Conservation (phyloP, 2,797 vertebrate genomes). For the Sebastolobus altivelis region DNA sequence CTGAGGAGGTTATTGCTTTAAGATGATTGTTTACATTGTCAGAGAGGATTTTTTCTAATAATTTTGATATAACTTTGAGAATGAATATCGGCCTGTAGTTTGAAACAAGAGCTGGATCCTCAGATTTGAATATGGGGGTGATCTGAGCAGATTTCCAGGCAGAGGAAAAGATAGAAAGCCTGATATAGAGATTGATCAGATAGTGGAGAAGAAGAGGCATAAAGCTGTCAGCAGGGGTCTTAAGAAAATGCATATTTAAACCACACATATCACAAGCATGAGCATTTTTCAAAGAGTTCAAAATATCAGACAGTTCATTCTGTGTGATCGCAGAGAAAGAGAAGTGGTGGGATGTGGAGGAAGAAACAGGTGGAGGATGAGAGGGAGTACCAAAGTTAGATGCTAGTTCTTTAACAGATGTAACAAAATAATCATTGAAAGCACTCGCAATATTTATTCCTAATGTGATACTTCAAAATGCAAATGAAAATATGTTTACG, state of each 20-base stretch:
- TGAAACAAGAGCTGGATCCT: background rate
- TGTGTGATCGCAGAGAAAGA: background rate
- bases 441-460: background rate
- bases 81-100: background rate
- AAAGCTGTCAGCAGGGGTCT: background rate
- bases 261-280: background rate
- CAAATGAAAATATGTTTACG: background rate
- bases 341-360: background rate
- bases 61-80: background rate
- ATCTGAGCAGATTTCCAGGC: background rate
- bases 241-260: background rate
- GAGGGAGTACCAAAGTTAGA: background rate
- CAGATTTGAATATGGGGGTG: background rate
- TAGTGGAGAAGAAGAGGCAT: background rate
- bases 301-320: background rate
- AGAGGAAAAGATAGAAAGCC: background rate
- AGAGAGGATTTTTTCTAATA: background rate
- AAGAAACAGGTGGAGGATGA: background rate
- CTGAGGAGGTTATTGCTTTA: background rate
- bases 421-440: constrained; percentile 2
- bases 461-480: background rate
- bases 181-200: background rate
- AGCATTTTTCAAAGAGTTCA: background rate
- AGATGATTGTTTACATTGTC: background rate
- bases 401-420: background rate